Evolutionary conservation across 64 coral and sea anemone genomes (phyloP), one percentile per base, ranked within the genome.

Genomic region (Montipora sp.): DNA sequence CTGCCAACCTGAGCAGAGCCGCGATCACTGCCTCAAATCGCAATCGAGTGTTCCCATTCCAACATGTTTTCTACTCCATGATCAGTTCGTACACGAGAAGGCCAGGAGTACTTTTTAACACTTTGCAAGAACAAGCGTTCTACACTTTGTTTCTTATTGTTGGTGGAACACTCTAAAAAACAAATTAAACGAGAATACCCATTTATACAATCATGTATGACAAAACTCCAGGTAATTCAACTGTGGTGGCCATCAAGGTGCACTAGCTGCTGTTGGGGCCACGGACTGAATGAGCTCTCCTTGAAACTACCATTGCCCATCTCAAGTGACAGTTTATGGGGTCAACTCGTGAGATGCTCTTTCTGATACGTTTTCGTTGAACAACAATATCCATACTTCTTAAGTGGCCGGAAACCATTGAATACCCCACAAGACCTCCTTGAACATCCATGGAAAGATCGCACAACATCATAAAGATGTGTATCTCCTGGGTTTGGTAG

Each of bases 101-200:
- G 51, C 51, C 60, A 63, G 53, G 53, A 57, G 53, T 57, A 57
- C 53, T 57, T 57, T 15, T 63, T 12, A 63, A 63, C 9, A 1
- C 60, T 63, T 63, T 63, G 60, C 14, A 63, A 15, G 60, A 63
- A 92, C 7, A 67, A 74, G 49, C 36, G 8, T 76, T 9, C 2
- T 0, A 92, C 90, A 46, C 81, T 87, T 13, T 67, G 15, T 51
- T 47, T 79, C 13, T 16, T 60, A 73, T 92, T 92, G 36, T 92
- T 92, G 2, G 80, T 78, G 13, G 80, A 76, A 67, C 80, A 78
- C 36, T 50, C 9, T 2, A 16, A 13, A 0, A 84, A 47, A 55
- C 84, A 66, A 5, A 92, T 85, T 61, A 75, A n/a, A 21, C 90
- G 36, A 14, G 90, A 92, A 77, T 77, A 92, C 1, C 80, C 90